phyloP scores from a whole-genome alignment of 2,113 vertebrate species.

The Phasianus colchicus region DNA sequence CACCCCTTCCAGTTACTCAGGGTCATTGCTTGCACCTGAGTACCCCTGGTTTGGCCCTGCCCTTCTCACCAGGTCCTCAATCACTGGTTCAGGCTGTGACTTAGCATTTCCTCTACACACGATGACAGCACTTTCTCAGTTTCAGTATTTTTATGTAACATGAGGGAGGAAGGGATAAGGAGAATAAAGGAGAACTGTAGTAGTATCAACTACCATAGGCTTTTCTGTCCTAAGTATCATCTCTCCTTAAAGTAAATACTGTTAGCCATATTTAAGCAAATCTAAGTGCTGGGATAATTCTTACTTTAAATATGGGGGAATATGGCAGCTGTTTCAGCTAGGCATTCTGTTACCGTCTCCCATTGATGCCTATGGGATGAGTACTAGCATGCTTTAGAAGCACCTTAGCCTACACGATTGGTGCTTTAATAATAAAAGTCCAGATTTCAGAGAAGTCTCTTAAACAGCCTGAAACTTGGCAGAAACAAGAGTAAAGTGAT shows the following conservation, averaged over 20 bases:
- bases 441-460: background rate
- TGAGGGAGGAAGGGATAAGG: background rate
- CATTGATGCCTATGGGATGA: background rate
- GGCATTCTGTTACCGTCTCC: background rate
- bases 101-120: too few relatives aligned
- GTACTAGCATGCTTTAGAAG: background rate
- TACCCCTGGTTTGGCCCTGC: too few relatives aligned
- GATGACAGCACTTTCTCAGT: background rate
- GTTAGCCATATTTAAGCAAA: too few relatives aligned
- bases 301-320: background rate
- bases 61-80: too few relatives aligned
- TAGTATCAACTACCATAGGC: fast-evolving
- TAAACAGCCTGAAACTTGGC: background rate
- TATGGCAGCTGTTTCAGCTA: background rate
- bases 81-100: too few relatives aligned
- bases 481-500: background rate
- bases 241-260: background rate
- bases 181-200: background rate
- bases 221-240: background rate
- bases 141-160: background rate
- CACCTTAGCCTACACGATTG: background rate
- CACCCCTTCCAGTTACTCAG: too few relatives aligned
- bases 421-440: background rate
- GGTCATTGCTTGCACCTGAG: too few relatives aligned
- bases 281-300: background rate